Evolutionary conservation across 2,113 vertebrate species (phyloP).

Genomic region (Glaucomys volans): DNA sequence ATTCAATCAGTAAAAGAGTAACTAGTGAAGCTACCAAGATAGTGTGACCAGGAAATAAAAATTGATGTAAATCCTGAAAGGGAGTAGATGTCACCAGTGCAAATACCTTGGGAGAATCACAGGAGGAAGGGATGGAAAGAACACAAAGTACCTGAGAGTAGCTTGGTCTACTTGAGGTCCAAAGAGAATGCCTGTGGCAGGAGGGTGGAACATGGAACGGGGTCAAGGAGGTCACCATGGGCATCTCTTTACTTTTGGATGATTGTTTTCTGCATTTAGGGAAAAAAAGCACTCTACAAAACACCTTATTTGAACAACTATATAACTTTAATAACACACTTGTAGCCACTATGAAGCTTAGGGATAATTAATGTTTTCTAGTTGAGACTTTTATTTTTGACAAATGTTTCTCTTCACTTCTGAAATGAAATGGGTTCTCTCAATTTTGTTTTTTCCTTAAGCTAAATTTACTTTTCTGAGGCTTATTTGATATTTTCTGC

Average conservation of each 20-base stretch:
- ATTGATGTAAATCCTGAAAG: not conserved
- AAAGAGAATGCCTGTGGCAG: not conserved
- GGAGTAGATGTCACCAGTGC: not conserved
- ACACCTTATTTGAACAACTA: not conserved
- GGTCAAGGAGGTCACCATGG: not conserved
- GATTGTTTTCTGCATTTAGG: not conserved
- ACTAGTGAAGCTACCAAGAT: not conserved
- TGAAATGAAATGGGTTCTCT: slow-evolving; percentile 50
- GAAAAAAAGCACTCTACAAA: not conserved
- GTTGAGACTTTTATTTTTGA: slow-evolving; percentile 53
- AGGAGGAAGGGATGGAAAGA: not conserved
- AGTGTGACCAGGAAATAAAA: not conserved
- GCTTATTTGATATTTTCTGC: slow-evolving; percentile 62
- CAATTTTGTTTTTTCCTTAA: slow-evolving; percentile 51
- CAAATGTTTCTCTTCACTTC: slow-evolving; percentile 47
- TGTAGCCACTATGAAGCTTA: not conserved
- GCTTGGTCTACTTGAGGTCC: not conserved
- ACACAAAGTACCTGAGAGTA: not conserved
- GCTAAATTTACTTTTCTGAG: slow-evolving; percentile 59
- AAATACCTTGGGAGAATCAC: not conserved
- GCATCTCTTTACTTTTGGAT: not conserved
- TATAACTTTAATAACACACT: not conserved
- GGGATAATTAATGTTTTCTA: slow-evolving; percentile 43
- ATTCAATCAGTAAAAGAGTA: not conserved
- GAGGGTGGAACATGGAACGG: not conserved